phyloP scores from a whole-genome alignment of 2,888 invertebrate species.

The Cerceris ruficornis region DNA sequence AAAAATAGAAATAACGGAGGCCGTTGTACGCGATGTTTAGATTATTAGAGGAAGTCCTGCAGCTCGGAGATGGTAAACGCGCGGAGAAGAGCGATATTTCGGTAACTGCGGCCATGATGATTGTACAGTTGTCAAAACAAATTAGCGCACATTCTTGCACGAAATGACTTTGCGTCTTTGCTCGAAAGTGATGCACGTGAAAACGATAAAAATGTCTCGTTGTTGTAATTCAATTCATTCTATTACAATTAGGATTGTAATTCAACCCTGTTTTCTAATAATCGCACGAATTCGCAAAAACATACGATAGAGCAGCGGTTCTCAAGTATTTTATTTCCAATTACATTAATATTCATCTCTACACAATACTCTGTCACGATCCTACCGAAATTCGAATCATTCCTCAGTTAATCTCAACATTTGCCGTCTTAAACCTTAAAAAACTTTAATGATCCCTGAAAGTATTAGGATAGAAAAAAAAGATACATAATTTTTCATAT shows the following conservation, averaged over 20 bases:
- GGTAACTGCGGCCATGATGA: neutral
- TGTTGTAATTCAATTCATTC: too few species aligned
- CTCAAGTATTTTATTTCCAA: too few species aligned
- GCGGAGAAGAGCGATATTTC: neutral
- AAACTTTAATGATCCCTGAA: too few species aligned
- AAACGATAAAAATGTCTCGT: neutral
- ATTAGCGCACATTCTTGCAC: neutral
- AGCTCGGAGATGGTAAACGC: conserved; percentile 1
- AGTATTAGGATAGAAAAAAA: too few species aligned
- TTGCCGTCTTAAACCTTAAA: too few species aligned
- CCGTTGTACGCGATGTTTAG: neutral
- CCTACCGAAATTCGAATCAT: too few species aligned
- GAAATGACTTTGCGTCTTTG: neutral
- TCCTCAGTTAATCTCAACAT: too few species aligned
- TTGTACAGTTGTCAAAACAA: neutral
- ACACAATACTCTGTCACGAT: too few species aligned
- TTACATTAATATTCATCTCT: too few species aligned
- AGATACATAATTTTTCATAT: too few species aligned
- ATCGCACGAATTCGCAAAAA: neutral
- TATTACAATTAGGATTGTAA: too few species aligned
- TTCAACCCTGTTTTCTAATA: neutral
- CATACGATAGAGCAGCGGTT: neutral
- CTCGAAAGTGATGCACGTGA: neutral
- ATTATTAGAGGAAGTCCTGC: neutral
- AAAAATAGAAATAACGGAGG: too few species aligned